Evolutionary conservation across 2,888 invertebrate species (phyloP), one percentile per base, ranked within the genome.

Genomic region (Epinotia ramella): DNA sequence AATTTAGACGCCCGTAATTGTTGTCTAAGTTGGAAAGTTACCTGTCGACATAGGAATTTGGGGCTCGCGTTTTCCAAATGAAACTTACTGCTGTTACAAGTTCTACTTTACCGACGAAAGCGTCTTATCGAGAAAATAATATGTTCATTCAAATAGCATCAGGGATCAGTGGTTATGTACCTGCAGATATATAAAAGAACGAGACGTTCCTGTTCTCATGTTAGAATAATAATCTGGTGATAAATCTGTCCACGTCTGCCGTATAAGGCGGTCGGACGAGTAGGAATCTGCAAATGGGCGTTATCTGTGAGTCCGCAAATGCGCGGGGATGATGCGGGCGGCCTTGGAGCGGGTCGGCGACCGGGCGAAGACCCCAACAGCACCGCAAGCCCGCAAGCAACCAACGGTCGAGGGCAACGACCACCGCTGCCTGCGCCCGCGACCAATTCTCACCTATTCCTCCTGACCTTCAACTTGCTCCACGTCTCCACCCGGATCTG

Each of bases 381-480:
- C 93, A 92, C 92, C 89, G 89, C 90, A 88, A 81, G 82, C 81
- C 84, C 84, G 84, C 84, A 84, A 91, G 87, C 88, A 92, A 90
- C 90, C 94, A 93, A 93, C 93, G 93, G 93, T 92, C 88, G 93
- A 92, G 93, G 94, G 93, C 93, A 94, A 94, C 93, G 94, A 92
- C 93, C 93, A 90, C 83, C 82, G 88, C 84, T 86, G 88, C 88
- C 84, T 88, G 87, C 86, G 87, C 84, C 86, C 83, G 89, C 87
- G 85, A 84, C 85, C 84, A 80, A 84, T 84, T 82, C 84, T 82
- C 86, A 85, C 84, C 89, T 87, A 88, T 87, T 86, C 87, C 82
- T 85, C 84, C 88, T 87, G 89, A 88, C 89, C 88, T 89, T 84
- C 71, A 72, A 71, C 84, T 76, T 75, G 80, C 79, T 81, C 78